Evolutionary conservation across 2,113 vertebrate species (phyloP), one percentile per base, ranked within the genome.

Genomic region (Hippolais icterina): DNA sequence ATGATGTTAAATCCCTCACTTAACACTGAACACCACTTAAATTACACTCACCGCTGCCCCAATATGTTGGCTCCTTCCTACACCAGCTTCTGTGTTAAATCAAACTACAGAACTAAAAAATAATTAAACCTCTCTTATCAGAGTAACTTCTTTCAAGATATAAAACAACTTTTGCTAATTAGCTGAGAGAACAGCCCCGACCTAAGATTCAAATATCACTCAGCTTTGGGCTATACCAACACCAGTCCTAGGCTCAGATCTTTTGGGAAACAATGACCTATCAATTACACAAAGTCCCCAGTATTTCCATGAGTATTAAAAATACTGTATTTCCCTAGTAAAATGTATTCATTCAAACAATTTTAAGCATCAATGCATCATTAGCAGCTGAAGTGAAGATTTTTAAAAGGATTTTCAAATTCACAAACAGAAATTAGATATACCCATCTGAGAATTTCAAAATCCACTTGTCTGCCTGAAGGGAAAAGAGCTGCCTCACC

Each of bases 241-340:
- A 41, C 11, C 35, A 17, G 9, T 4, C 19, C 27, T 21, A 21
- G 52, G 39, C 33, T 68, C 33, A 41, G 29, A 29, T 12, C 20
- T 28, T 33, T 16, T 6, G 21, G 23, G 23, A 61, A 89, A 66
- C 1, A 0, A 31, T 0, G 1, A 60, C 28, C 41, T 12, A 31
- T 2, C 5, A 3, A 11, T 69, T 16, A 42, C 2, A 59, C 23
- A 79, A 83, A 93, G 27, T 11, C 42, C 12, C 6, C 11, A 28
- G 2, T 16, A 39, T 20, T 57, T 41, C 53, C 9, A 52, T 12
- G 6, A 72, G 13, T 25, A 27, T 44, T 46, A 37, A 86, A 90
- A 81, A 10, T 13, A 33, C 3, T 21, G 0, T 21, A 7, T 31
- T 44, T 35, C 84, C 35, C 61, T 16, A 19, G 24, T 13, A n/a